Evolutionary conservation across 2,113 vertebrate genomes (phyloP).

Genomic region (Willisornis vidua): DNA sequence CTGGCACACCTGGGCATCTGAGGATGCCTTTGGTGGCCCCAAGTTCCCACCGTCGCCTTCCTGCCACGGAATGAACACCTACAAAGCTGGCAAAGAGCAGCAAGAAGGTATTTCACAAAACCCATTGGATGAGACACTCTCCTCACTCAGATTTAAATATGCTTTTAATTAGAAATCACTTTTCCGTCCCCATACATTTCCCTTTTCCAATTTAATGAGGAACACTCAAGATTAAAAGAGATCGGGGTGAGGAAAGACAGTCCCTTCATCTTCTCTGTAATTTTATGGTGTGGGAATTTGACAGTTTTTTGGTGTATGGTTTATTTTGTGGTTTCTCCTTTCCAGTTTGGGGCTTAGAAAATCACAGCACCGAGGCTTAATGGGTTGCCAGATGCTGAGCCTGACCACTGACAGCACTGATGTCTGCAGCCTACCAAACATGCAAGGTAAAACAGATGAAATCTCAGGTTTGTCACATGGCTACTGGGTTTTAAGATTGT

Average conservation of each 20-base stretch:
- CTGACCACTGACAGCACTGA: not conserved
- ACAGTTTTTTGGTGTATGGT: not conserved
- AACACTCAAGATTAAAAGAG: not conserved
- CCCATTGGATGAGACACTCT: not conserved
- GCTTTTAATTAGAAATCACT: conserved; percentile 3
- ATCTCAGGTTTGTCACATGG: not conserved
- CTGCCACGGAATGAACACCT: not conserved
- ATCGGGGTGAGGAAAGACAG: not conserved
- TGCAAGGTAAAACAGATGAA: not conserved
- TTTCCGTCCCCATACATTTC: not conserved
- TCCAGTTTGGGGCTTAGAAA: not conserved
- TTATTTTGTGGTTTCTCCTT: not conserved
- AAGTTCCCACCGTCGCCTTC: not conserved
- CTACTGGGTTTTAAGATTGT: not conserved
- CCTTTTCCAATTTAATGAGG: not conserved
- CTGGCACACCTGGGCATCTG: not conserved
- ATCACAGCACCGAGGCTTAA: not conserved
- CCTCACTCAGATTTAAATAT: not conserved
- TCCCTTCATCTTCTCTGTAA: not conserved
- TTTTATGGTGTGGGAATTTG: not conserved
- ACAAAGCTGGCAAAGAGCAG: not conserved
- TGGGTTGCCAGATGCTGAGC: not conserved
- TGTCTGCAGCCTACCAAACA: not conserved
- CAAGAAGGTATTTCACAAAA: not conserved
- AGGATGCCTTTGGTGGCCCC: not conserved